Evolutionary conservation across 2,797 vertebrate species (phyloP), one percentile per base, ranked within the genome.

Genomic region (Alcedo quadribrachys): DNA sequence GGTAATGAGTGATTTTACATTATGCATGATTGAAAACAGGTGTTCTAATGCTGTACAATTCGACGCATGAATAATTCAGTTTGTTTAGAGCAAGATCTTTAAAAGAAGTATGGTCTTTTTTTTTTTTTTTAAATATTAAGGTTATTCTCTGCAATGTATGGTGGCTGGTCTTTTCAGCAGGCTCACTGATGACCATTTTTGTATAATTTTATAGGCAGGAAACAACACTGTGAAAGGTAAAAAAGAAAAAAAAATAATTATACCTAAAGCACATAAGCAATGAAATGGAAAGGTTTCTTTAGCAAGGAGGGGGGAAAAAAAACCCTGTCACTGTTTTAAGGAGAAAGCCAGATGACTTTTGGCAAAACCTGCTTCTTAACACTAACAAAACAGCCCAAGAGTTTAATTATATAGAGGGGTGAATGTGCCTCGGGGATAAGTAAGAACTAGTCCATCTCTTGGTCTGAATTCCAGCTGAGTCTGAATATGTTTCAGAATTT

Each of bases 11-110:
- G 98, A 98, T 98, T 97, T 98, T 98, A 98, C 97, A 98, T 98
- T 98, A 98, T 99, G 98, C 98, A 98, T 98, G 98, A 99, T 99
- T 98, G 98, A 98, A 98, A 98, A 99, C 99, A 99, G 99, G 99
- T 99, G 99, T 98, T 99, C 98, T 97, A 98, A 98, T 98, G 98
- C 98, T 98, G 98, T 97, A 98, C 98, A 98, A 98, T 97, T 98
- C 98, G 98, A 98, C 98, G 98, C 99, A 98, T 98, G 98, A 99
- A 98, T 98, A 98, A 98, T 98, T 99, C 98, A 98, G 99, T 99
- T 99, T 99, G 98, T 98, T 98, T 98, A 97, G 97, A 98, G 97
- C 97, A 98, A 98, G 97, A 98, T 97, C 96, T 98, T 98, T 98
- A 97, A 97, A 98, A 98, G 97, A 97, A 97, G 96, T 97, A 96